Conservation (phyloP, 64 coral and sea anemone genomes). For the Astreopora myriophthalma region DNA sequence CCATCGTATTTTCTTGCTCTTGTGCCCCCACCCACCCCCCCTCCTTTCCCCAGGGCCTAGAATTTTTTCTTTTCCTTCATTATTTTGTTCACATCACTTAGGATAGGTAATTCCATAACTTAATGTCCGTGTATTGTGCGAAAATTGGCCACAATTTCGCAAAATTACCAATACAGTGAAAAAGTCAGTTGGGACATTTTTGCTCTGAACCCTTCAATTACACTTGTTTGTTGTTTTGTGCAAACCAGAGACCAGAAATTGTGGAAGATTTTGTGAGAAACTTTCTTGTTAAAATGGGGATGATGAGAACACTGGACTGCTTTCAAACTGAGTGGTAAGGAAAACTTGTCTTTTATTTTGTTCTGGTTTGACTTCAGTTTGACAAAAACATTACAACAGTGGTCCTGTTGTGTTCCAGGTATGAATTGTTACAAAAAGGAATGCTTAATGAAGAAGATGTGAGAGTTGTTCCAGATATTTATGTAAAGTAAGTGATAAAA, state of each 20-base stretch:
- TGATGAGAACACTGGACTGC: conserved; percentile 95
- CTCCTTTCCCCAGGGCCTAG: too few relatives aligned
- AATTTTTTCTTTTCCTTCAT: too few relatives aligned
- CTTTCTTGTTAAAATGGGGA: conserved; percentile 99
- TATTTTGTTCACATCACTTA: too few relatives aligned
- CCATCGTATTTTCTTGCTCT: too few relatives aligned
- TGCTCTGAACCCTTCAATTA: too few relatives aligned
- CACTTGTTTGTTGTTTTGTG: neutral
- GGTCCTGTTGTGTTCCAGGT: conserved; percentile 18
- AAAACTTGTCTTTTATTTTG: too few relatives aligned
- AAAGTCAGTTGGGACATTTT: too few relatives aligned
- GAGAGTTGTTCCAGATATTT: conserved; percentile 76
- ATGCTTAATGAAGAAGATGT: conserved; percentile 78
- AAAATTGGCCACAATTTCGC: too few relatives aligned
- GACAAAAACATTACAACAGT: neutral
- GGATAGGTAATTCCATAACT: too few relatives aligned
- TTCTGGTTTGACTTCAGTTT: neutral
- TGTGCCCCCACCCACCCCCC: too few relatives aligned
- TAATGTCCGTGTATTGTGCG: too few relatives aligned
- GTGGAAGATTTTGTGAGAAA: conserved; percentile 99
- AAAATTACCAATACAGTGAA: too few relatives aligned
- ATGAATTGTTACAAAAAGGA: conserved; percentile 61
- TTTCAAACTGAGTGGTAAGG: conserved; percentile 99
- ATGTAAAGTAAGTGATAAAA: conserved; percentile 75
- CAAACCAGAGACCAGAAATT: conserved; percentile 92